Conservation (phyloP, 2,113 vertebrate species). For the Leiothrix lutea region DNA sequence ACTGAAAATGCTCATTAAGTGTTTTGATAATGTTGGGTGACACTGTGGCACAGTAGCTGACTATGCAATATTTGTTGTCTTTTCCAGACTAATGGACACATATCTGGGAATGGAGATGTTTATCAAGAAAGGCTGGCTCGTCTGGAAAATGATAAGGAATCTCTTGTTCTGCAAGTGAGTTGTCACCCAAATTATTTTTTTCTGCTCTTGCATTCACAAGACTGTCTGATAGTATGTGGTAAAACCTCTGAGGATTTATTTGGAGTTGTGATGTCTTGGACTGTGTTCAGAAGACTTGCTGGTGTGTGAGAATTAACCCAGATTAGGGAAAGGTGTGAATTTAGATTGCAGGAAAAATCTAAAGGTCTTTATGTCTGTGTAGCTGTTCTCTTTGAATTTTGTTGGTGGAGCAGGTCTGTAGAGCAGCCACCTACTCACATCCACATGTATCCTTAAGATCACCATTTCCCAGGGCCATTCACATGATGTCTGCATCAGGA, state of each 20-base stretch:
- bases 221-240: neutral
- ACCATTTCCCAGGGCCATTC: neutral
- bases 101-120: constrained; percentile 85
- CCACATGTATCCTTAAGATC: neutral
- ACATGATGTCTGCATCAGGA: neutral
- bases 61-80: neutral
- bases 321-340: neutral
- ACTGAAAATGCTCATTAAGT: neutral
- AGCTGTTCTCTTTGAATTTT: neutral
- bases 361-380: neutral
- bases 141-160: constrained; percentile 95
- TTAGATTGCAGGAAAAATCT: neutral
- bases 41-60: neutral
- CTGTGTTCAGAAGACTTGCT: neutral
- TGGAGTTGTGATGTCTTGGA: neutral
- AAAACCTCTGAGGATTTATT: neutral
- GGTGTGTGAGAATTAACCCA: neutral
- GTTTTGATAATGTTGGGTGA: neutral
- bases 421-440: neutral
- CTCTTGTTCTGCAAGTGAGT: constrained; percentile 93
- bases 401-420: neutral
- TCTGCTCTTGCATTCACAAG: neutral
- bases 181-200: neutral
- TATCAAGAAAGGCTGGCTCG: constrained; percentile 94
- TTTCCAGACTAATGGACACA: constrained; percentile 90